Evolutionary conservation across 2,113 vertebrate genomes (phyloP).

Genomic region (Scomber colias): DNA sequence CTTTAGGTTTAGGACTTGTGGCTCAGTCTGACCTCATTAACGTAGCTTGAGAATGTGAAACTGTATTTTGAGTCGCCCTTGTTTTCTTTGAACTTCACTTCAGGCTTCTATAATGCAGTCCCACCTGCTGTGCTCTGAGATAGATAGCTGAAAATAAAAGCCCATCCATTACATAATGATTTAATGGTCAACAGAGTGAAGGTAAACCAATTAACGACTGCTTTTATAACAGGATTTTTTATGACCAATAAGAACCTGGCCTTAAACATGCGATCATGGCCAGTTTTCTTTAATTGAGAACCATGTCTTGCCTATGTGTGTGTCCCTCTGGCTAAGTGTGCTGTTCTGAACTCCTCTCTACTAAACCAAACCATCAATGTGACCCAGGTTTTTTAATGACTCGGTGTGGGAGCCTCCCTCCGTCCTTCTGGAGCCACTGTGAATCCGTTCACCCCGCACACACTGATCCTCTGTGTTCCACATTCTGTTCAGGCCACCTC

Average conservation of each 20-base stretch:
- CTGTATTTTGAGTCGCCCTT: background rate
- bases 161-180: background rate
- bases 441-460: conserved; percentile 34
- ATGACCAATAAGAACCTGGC: background rate
- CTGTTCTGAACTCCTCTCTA: background rate
- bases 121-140: background rate
- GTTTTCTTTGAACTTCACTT: conserved; percentile 27
- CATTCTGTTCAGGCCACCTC: conserved; percentile 55
- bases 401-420: conserved; percentile 26
- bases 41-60: conserved; percentile 1
- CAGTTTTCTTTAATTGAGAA: background rate
- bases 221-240: background rate
- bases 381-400: conserved; percentile 48
- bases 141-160: background rate
- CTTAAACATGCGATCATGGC: too few relatives aligned
- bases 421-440: conserved; percentile 19
- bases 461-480: conserved; percentile 67
- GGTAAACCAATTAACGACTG: background rate
- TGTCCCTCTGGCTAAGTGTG: conserved; percentile 3
- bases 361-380: conserved; percentile 26
- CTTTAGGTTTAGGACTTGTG: background rate
- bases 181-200: background rate
- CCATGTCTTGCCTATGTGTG: background rate
- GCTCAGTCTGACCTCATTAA: conserved; percentile 5
- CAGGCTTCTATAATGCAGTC: background rate